Evolutionary conservation across 1,140 invertebrate genomes (phyloP).

Genomic region (Drosophila leontia): DNA sequence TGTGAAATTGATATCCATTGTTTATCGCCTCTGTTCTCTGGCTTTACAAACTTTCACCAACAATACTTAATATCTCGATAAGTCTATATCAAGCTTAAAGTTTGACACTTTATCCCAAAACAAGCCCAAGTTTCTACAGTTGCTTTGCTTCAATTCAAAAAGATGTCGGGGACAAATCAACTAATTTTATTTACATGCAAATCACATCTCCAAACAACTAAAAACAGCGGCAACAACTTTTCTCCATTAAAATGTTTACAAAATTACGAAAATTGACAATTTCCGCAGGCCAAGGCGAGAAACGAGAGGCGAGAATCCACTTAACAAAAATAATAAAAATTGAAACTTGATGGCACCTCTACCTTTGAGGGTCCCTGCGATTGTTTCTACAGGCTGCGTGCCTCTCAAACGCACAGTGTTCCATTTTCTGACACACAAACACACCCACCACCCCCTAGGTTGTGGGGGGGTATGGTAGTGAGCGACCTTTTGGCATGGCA

Average conservation of each 20-base stretch:
- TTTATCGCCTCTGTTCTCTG: constrained; percentile 8
- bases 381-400: constrained; percentile 23
- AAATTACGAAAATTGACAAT: constrained; percentile 75
- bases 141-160: neutral
- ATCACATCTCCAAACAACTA: constrained; percentile 63
- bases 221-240: constrained; percentile 40
- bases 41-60: neutral
- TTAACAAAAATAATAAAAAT: constrained; percentile 31
- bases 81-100: neutral
- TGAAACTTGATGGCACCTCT: constrained; percentile 14
- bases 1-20: constrained; percentile 39
- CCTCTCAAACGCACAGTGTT: constrained; percentile 21
- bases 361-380: constrained; percentile 6
- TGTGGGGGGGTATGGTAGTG: neutral
- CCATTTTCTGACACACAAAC: constrained; percentile 43
- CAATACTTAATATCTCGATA: neutral
- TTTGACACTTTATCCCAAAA: neutral
- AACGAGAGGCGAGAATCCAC: constrained; percentile 11
- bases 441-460: too few species aligned
- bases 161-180: constrained; percentile 41
- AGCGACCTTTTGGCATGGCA: constrained; percentile 53
- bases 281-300: constrained; percentile 46
- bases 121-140: neutral
- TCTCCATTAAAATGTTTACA: constrained; percentile 69
- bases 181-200: constrained; percentile 77